phyloP scores from a whole-genome alignment of 2,888 invertebrate species.

The Thereva unica region DNA sequence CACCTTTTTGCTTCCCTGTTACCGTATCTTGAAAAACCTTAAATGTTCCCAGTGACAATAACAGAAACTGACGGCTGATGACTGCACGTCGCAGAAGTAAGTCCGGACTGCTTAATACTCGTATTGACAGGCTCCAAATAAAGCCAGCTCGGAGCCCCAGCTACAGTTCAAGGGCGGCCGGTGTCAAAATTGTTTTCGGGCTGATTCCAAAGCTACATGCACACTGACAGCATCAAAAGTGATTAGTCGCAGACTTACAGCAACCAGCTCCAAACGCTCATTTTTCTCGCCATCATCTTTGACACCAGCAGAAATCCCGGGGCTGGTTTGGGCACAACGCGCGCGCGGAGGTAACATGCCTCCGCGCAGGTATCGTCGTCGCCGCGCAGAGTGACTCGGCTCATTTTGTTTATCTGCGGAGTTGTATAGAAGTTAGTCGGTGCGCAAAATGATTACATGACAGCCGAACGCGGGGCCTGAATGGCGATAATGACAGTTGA shows the following conservation, averaged over 20 bases:
- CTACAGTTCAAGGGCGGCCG: constrained; percentile 26
- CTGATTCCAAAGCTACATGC: constrained; percentile 18
- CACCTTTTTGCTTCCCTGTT: background rate
- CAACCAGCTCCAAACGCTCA: constrained; percentile 1
- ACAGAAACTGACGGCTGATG: constrained; percentile 28
- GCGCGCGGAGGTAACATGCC: no score
- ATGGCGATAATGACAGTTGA: background rate
- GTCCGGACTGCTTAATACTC: background rate
- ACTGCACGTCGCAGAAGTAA: constrained; percentile 14
- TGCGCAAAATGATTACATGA: no score
- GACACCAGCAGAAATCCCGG: background rate
- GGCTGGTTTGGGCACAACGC: no score
- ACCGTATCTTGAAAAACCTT: background rate
- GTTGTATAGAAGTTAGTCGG: no score
- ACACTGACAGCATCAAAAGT: constrained; percentile 13
- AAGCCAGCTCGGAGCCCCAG: background rate
- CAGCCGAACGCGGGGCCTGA: no score
- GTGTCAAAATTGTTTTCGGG: constrained; percentile 15
- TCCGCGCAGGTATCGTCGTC: no score
- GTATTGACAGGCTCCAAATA: constrained; percentile 15
- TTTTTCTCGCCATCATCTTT: constrained; percentile 15
- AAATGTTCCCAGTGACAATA: constrained; percentile 4
- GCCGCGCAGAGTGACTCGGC: no score
- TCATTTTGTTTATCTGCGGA: no score
- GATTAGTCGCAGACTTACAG: constrained; percentile 19